Conservation (phyloP, 2,888 invertebrate species). For the Blera fallax region DNA sequence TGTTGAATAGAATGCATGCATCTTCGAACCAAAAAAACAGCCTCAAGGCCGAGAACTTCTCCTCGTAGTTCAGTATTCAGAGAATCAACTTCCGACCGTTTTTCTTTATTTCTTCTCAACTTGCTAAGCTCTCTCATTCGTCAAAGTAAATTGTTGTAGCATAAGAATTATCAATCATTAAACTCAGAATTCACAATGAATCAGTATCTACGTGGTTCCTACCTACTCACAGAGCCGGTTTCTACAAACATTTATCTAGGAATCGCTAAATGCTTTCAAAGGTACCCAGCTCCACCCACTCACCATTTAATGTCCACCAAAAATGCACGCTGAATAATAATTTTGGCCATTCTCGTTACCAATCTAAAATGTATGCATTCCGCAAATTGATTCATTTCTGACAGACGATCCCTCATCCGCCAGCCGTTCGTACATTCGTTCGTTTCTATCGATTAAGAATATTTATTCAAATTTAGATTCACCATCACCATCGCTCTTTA, state of each 20-base stretch:
- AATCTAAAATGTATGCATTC: slow-evolving; percentile 30
- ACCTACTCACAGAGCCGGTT: too few relatives aligned
- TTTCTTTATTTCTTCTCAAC: too few relatives aligned
- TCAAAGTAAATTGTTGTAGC: too few relatives aligned
- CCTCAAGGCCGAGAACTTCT: too few relatives aligned
- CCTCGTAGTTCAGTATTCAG: too few relatives aligned
- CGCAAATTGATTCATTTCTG: slow-evolving; percentile 52
- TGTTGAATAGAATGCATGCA: too few relatives aligned
- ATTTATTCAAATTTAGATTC: slow-evolving; percentile 45
- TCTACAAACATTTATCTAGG: background rate
- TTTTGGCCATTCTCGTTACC: background rate
- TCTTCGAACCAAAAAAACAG: too few relatives aligned
- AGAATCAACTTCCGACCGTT: too few relatives aligned
- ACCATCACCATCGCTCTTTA: background rate
- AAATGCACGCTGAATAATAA: slow-evolving; percentile 25
- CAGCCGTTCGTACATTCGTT: background rate
- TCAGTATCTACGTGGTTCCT: too few relatives aligned
- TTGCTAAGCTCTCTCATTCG: too few relatives aligned
- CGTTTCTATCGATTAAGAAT: slow-evolving; percentile 14
- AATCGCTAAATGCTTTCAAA: background rate
- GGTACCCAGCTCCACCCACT: background rate
- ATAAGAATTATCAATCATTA: too few relatives aligned
- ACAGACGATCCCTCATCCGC: slow-evolving; percentile 41
- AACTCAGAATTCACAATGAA: too few relatives aligned
- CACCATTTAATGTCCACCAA: background rate